Evolutionary conservation across 2,888 invertebrate species (phyloP).

Genomic region (Callosobruchus maculatus): DNA sequence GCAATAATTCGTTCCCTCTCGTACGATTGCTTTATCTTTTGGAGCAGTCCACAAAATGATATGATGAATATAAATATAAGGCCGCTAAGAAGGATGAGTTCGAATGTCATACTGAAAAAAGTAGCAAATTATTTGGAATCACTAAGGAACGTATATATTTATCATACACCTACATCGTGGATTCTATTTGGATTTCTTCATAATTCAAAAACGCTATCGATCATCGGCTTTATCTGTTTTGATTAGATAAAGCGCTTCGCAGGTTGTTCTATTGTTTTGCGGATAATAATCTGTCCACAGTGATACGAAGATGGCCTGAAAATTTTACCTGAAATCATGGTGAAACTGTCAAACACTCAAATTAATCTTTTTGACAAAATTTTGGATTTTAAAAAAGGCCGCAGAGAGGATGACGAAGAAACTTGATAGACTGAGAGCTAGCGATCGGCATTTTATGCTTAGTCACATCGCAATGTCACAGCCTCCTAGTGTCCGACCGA

Average conservation of each 20-base stretch:
- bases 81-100: slow-evolving; percentile 34
- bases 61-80: slow-evolving; percentile 37
- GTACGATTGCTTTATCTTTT: slow-evolving; percentile 38
- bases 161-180: slow-evolving; percentile 17
- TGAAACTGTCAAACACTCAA: too few species aligned
- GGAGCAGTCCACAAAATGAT: slow-evolving; percentile 39
- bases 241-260: slow-evolving; percentile 28
- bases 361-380: too few species aligned
- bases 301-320: not conserved
- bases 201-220: slow-evolving; percentile 25
- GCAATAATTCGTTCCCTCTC: slow-evolving; percentile 31
- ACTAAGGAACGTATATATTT: slow-evolving; percentile 4
- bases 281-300: not conserved
- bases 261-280: not conserved
- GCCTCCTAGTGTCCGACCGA: too few species aligned
- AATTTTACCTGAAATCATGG: not conserved
- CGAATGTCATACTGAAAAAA: slow-evolving; percentile 34
- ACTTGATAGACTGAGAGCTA: too few species aligned
- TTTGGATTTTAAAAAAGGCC: too few species aligned
- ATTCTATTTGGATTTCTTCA: slow-evolving; percentile 18
- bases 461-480: too few species aligned
- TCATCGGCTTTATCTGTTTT: slow-evolving; percentile 18
- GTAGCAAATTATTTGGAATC: slow-evolving; percentile 2
- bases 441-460: too few species aligned
- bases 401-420: too few species aligned